Evolutionary conservation across 1,140 invertebrate species (phyloP).

Genomic region (Zophobas atratus): DNA sequence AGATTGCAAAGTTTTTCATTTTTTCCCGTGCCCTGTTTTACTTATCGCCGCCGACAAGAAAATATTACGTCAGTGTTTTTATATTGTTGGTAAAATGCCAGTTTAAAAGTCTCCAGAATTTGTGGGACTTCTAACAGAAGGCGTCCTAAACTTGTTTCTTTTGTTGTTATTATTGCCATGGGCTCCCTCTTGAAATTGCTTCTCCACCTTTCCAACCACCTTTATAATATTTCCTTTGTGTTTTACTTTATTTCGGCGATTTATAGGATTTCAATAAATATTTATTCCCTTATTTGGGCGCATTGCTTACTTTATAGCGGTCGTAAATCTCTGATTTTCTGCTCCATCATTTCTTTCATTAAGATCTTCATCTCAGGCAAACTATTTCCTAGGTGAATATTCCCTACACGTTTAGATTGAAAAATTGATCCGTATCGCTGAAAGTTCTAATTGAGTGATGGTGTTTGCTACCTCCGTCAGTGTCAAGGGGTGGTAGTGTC

Average conservation of each 20-base stretch:
- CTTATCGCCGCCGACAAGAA: too few species aligned
- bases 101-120: too few species aligned
- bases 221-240: neutral
- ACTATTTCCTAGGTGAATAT: neutral
- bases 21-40: too few species aligned
- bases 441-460: neutral
- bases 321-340: conserved; percentile 4
- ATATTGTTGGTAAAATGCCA: too few species aligned
- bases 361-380: neutral
- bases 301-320: conserved; percentile 5
- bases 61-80: too few species aligned
- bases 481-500: neutral
- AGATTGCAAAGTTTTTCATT: too few species aligned
- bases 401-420: neutral
- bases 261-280: conserved; percentile 24
- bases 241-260: neutral
- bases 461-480: neutral
- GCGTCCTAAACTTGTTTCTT: neutral
- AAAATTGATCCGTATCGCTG: neutral
- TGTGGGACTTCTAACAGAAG: too few species aligned
- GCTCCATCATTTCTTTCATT: neutral
- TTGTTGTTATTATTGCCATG: neutral
- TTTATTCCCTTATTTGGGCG: neutral
- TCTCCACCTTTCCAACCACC: neutral
- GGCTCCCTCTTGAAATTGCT: neutral